phyloP scores from a whole-genome alignment of 1,140 invertebrate species.

The Heliconius nattereri region DNA sequence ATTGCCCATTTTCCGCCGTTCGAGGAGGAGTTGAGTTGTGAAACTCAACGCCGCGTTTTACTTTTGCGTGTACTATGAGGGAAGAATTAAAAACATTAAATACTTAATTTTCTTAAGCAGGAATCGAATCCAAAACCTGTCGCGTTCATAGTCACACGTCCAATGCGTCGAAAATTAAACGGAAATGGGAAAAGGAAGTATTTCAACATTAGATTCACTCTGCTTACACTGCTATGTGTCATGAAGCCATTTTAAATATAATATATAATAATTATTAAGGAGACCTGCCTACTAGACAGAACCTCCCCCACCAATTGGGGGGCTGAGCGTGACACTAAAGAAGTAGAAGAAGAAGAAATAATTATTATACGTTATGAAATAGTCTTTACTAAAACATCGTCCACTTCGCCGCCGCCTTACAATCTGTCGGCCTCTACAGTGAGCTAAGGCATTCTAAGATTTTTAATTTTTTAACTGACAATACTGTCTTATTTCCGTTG shows the following conservation, averaged over 20 bases:
- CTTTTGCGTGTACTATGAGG: too few species aligned
- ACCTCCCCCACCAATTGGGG: not conserved
- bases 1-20: too few species aligned
- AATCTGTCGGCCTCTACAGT: conserved; percentile 4
- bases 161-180: too few species aligned
- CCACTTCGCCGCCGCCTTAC: not conserved
- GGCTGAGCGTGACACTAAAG: not conserved
- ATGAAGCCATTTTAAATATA: too few species aligned
- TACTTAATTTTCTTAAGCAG: too few species aligned
- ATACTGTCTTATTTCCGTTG: not conserved
- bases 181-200: not conserved
- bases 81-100: too few species aligned
- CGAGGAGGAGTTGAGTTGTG: too few species aligned
- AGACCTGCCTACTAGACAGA: too few species aligned
- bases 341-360: not conserved
- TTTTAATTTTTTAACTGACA: conserved; percentile 12
- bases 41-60: too few species aligned
- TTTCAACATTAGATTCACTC: not conserved
- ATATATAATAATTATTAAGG: too few species aligned
- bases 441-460: conserved; percentile 5
- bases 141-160: too few species aligned
- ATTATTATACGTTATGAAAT: not conserved
- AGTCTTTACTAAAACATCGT: not conserved
- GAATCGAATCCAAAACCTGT: too few species aligned
- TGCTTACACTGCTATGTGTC: not conserved